phyloP scores from a whole-genome alignment of 2,113 vertebrate species.

The Bos indicus region DNA sequence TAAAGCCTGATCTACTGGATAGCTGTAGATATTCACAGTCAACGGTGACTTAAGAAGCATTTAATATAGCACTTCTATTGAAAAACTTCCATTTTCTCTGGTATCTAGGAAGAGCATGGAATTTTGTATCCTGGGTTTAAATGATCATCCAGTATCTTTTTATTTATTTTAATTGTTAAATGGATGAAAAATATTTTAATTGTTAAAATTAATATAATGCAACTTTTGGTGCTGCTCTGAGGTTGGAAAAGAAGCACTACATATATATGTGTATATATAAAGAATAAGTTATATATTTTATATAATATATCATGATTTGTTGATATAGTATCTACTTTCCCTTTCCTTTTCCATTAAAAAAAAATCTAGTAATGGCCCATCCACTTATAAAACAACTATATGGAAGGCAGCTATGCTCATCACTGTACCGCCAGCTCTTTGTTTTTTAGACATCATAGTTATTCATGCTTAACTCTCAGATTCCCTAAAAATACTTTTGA shows the following conservation, averaged over 20 bases:
- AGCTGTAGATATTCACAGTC: neutral
- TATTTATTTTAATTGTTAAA: neutral
- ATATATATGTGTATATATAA: neutral
- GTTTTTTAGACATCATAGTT: neutral
- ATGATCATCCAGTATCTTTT: neutral
- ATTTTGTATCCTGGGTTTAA: neutral
- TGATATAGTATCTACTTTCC: neutral
- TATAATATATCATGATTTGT: neutral
- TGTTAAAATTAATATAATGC: neutral
- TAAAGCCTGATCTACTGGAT: neutral
- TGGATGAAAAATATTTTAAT: neutral
- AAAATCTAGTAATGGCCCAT: neutral
- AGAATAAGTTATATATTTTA: neutral
- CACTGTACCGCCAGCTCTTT: neutral
- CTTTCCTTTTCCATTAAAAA: neutral
- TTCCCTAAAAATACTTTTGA: conserved; percentile 13
- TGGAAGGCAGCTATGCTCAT: neutral
- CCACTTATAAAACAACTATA: neutral
- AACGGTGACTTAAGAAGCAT: neutral
- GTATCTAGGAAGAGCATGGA: neutral
- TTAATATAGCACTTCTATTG: neutral
- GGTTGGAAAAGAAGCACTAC: neutral
- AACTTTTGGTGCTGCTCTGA: neutral
- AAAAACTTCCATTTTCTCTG: neutral
- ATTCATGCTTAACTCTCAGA: neutral